These are phyloP conservation scores for Rhamnusium bicolor DNA, from an alignment of 2,888 invertebrate genomes.

Conservation along the genomic window DNA sequence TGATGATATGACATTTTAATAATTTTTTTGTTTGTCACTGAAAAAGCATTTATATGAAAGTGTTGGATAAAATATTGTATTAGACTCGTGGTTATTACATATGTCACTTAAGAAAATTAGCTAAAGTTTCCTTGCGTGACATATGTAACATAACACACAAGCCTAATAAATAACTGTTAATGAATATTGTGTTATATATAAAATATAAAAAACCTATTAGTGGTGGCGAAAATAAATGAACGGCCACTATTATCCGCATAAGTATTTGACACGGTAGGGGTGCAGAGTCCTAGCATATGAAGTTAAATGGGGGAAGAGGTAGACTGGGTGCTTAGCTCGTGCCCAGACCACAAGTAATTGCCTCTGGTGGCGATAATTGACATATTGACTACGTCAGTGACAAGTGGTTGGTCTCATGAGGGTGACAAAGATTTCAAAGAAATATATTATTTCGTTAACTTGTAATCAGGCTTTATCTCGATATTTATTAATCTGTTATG, in stretches of 20 bases:
- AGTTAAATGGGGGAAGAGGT: slow-evolving; percentile 45
- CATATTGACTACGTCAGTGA: slow-evolving; percentile 68
- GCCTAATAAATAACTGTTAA: no score
- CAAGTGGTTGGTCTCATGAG: slow-evolving; percentile 57
- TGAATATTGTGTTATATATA: no score
- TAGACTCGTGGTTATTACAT: no score
- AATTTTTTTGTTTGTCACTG: no score
- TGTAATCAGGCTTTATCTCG: not conserved
- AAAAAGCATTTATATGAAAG: no score
- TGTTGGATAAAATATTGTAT: no score
- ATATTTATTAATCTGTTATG: no score
- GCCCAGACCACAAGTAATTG: slow-evolving; percentile 66
- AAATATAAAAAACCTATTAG: slow-evolving; percentile 19
- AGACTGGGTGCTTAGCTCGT: slow-evolving; percentile 52
- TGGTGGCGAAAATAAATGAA: not conserved
- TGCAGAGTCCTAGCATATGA: slow-evolving; percentile 30
- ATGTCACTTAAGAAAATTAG: no score
- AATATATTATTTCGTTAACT: not conserved
- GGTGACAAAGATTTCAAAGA: slow-evolving; percentile 18
- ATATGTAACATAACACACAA: no score
- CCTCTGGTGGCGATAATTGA: slow-evolving; percentile 67
- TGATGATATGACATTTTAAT: no score
- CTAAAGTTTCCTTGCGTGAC: no score
- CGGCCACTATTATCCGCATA: slow-evolving; percentile 19
- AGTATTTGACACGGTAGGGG: slow-evolving; percentile 34